Evolutionary conservation across 2,797 vertebrate species (phyloP).

Genomic region (Aselliscus stoliczkanus): DNA sequence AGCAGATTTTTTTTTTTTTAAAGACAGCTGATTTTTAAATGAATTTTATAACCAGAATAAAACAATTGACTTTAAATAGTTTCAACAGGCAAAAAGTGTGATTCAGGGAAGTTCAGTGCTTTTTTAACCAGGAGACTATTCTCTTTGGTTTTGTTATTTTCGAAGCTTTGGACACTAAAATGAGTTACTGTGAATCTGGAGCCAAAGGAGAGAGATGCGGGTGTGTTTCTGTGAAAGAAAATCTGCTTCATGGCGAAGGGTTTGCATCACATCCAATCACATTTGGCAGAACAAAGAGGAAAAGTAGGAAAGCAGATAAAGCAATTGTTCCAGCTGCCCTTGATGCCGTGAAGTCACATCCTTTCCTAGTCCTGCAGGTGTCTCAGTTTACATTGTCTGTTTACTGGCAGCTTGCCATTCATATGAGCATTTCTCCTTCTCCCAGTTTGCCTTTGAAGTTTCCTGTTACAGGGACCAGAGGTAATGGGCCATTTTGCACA

Average conservation of each 20-base stretch:
- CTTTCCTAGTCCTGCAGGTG: fast-evolving
- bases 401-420: background rate
- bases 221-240: background rate
- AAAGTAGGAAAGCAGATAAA: background rate
- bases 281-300: background rate
- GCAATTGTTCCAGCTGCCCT: background rate
- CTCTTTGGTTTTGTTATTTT: background rate
- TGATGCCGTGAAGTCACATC: background rate
- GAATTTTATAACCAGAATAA: conserved; percentile 12
- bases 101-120: background rate
- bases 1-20: conserved; percentile 8
- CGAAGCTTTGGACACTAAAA: background rate
- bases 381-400: background rate
- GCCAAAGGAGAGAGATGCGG: background rate
- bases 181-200: background rate
- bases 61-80: background rate
- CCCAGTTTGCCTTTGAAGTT: conserved; percentile 7
- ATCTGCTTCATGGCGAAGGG: background rate
- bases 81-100: background rate
- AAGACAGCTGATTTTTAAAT: conserved; percentile 21
- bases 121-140: background rate
- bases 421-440: background rate
- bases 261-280: background rate
- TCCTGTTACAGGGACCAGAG: background rate
- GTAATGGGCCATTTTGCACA: conserved; percentile 40